Evolutionary conservation across 2,113 vertebrate genomes (phyloP), one percentile per base, ranked within the genome.

Genomic region (Nymphicus hollandicus): DNA sequence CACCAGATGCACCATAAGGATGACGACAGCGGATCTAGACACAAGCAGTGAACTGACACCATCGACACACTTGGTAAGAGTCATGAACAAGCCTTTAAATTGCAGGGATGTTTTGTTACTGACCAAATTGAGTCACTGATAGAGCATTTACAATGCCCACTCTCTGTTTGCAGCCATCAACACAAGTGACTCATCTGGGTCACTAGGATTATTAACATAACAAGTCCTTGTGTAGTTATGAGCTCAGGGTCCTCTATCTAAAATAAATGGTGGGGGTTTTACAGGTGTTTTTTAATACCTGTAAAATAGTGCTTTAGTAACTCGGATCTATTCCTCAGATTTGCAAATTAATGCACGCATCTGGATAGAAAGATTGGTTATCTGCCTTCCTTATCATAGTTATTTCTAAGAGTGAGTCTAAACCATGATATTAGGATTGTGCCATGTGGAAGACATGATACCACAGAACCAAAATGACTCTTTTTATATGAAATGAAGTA

Each of bases 51-150:
- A 80, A 63, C 50, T 78, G 63, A 49, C 44, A 61, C 13, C 14
- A 28, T 31, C 0, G 0, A 72, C 39, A 22, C 33, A 9, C 78
- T 88, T 52, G 27, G 15, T 65, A n/a, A n/a, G 25, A 80, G n/a
- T 77, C 46, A 18, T 7, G 46, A 89, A 22, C 25, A 83, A 52
- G 20, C 22, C 53, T 81, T 91, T 81, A 89, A 14, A 43, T 28
- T 70, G 28, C 71, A 88, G 11, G 37, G 23, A 28, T 3, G 1
- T 70, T 88, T 58, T 20, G 1, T 73, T 88, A 66, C 25, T 23
- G 58, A 55, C 18, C 0, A 0, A 50, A 86, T 3, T 0, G 1
- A 33, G 74, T 31, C 22, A 22, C 43, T 68, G 55, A 55, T 7
- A 47, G 35, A 81, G 6, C 12, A n/a, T 47, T 93, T 76, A 28